Base-by-base conservation (phyloP, 2,113 vertebrate genomes). In the Cyanoliseus patagonus region DNA sequence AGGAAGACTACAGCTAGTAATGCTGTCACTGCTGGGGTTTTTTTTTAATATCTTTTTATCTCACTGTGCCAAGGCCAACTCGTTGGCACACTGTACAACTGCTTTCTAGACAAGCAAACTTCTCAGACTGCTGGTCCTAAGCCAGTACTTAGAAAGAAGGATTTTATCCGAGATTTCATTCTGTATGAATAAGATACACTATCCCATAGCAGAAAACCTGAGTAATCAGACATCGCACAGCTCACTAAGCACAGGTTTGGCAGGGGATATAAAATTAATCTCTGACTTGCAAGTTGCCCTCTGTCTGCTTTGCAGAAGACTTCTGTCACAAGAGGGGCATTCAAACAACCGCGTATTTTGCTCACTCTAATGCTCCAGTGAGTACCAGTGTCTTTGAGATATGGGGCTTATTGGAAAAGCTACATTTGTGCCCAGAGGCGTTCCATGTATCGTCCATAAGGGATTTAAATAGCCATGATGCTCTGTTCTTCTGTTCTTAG, bases 91-190 rank as follows among this genome's bases (percentile, higher is more conserved):
- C 83, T 91, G 13, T 83, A 63, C 53, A 80, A 96, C 91, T 46
- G 77, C 70, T 94, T 96, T 92, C 78, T 87, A 93, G 70, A 66
- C 47, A 75, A 91, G 88, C 49, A 92, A 24, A 82, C 66, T 88
- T 86, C 74, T 92, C 88, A 93, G 88, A n/a, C 80, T 86, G 73
- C 69, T 92, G 86, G 83, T 88, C 73, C 49, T 86, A 86, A 93
- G 76, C 73, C 92, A 93, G 57, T 84, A 72, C 64, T 88, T 90
- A 82, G 77, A 96, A 86, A 90, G 85, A 69, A 84, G 81, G 86
- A 89, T 91, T 92, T 93, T 53, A 66, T 94, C 62, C 81, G 44
- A 91, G 44, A 85, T 95, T 94, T 91, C 46, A 35, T 84, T 84
- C 70, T 88, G 19, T 47, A 49, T 86, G 90, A 93, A 37, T 66